phyloP scores from a whole-genome alignment of 1,140 invertebrate species.

The Apis mellifera region DNA sequence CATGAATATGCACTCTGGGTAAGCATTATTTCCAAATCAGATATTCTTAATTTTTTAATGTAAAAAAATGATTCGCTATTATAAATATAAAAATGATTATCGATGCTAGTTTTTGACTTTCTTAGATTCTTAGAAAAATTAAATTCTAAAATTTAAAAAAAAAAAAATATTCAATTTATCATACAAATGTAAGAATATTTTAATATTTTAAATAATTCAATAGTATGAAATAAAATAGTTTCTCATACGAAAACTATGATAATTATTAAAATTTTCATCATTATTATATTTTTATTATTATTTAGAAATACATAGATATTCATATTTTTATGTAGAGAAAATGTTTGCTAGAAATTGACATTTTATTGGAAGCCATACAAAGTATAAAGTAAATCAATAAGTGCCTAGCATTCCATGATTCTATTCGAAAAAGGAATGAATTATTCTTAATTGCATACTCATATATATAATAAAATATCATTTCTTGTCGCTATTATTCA shows the following conservation, averaged over 20 bases:
- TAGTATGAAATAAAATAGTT: background rate
- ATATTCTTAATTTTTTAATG: background rate
- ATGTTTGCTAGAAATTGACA: background rate
- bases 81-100: background rate
- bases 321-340: too few relatives aligned
- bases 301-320: background rate
- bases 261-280: background rate
- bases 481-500: background rate
- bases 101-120: background rate
- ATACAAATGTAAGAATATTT: background rate
- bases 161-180: background rate
- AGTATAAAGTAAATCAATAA: background rate
- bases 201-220: background rate
- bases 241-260: background rate
- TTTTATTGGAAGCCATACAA: constrained; percentile 4
- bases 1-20: constrained; percentile 87
- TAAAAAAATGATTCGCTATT: background rate
- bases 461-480: too few relatives aligned
- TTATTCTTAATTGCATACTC: background rate
- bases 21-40: constrained; percentile 28
- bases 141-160: background rate
- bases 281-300: background rate
- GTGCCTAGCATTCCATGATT: background rate
- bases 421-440: background rate
- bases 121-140: background rate